A percentile compares a stretch with the other conserved stretches of the same genome.
Conservation (phyloP, 2,888 invertebrate genomes). For the Girardia tigrina region DNA sequence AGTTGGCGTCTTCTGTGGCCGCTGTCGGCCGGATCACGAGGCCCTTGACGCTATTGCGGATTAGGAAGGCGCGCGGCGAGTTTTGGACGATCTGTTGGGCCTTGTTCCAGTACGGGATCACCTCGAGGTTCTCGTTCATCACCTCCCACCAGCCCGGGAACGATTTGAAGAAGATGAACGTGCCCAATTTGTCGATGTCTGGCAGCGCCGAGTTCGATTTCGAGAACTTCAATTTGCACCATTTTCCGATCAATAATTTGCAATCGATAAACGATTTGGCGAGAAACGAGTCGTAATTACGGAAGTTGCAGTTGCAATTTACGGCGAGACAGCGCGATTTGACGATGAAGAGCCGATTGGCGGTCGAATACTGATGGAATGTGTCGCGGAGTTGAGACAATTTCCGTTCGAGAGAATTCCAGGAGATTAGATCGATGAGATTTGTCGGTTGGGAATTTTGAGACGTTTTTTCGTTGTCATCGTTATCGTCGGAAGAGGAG, state of each 20-base stretch:
- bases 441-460: no score
- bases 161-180: slow-evolving; percentile 28
- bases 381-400: neutral
- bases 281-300: neutral
- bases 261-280: slow-evolving; percentile 1
- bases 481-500: no score
- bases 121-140: slow-evolving; percentile 30
- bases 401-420: neutral
- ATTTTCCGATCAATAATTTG: neutral
- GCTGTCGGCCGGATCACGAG: neutral
- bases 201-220: neutral
- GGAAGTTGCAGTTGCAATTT: neutral
- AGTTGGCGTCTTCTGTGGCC: neutral
- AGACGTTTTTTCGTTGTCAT: no score
- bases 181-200: slow-evolving; percentile 10
- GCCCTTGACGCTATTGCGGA: slow-evolving; percentile 30
- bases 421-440: neutral
- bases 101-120: slow-evolving; percentile 33
- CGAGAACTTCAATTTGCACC: neutral
- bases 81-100: slow-evolving; percentile 31
- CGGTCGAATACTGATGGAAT: neutral
- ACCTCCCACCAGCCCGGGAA: slow-evolving; percentile 33
- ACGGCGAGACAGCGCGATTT: neutral
- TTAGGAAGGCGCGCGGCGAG: slow-evolving; percentile 27
- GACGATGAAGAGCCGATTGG: neutral